These are phyloP conservation scores for Lampris megalopsis DNA, from an alignment of 2,113 vertebrate genomes.

Conservation along the genomic window DNA sequence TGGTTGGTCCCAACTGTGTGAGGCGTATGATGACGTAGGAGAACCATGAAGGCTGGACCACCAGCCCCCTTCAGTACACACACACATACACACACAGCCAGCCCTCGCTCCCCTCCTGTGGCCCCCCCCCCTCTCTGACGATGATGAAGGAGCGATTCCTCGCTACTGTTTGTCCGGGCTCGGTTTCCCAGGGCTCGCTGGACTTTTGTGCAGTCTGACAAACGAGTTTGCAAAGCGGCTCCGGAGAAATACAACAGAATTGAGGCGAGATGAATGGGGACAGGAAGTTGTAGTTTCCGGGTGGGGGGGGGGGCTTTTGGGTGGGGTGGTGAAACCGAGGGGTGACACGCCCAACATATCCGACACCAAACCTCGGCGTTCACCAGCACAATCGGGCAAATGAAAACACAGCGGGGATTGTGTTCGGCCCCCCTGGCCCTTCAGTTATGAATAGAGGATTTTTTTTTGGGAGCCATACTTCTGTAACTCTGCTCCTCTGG, in stretches of 20 bases:
- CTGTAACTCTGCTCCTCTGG: conserved; percentile 37
- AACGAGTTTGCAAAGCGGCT: conserved; percentile 67
- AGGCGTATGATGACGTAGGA: too few relatives aligned
- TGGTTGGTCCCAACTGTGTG: conserved; percentile 9
- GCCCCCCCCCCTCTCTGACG: conserved; percentile 18
- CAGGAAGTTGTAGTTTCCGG: conserved; percentile 73
- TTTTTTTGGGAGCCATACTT: conserved; percentile 46
- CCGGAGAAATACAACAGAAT: conserved; percentile 78
- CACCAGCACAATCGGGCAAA: conserved; percentile 67
- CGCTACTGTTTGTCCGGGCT: conserved; percentile 50
- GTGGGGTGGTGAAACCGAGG: conserved; percentile 53
- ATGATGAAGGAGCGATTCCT: conserved; percentile 41
- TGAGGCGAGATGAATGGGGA: conserved; percentile 64
- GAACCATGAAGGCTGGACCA: too few relatives aligned
- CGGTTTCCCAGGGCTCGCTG: conserved; percentile 51
- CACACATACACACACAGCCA: too few relatives aligned
- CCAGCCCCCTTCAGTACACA: too few relatives aligned
- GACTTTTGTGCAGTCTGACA: conserved; percentile 65
- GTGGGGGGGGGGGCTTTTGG: conserved; percentile 43
- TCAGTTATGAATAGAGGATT: conserved; percentile 56
- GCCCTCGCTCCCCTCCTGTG: not conserved
- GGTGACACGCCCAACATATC: conserved; percentile 57
- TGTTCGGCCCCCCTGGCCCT: conserved; percentile 46
- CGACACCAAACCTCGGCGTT: conserved; percentile 74
- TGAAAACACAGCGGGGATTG: conserved; percentile 64